These are phyloP conservation scores for Camponotus fellah DNA, from an alignment of 2,888 invertebrate genomes.

Conservation along the genomic window DNA sequence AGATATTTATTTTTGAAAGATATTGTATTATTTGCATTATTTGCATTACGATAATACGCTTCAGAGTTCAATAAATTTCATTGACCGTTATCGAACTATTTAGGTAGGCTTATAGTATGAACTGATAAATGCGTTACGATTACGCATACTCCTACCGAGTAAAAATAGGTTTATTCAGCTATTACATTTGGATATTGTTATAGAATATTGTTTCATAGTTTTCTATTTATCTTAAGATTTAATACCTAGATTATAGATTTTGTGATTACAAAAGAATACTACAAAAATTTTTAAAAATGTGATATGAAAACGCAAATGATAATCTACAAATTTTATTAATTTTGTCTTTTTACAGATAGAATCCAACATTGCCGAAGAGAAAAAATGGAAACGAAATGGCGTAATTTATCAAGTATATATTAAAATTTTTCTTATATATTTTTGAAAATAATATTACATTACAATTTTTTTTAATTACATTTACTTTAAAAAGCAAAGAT, in stretches of 20 bases:
- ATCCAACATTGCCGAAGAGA: constrained; percentile 35
- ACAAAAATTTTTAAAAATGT: no score
- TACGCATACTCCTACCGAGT: not conserved
- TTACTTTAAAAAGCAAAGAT: not conserved
- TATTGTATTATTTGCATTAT: not conserved
- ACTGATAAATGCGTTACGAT: not conserved
- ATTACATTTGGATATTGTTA: not conserved
- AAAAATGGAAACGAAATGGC: constrained; percentile 67
- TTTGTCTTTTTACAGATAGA: constrained; percentile 60
- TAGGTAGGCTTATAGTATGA: not conserved
- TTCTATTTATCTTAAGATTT: not conserved
- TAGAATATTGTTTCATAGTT: not conserved
- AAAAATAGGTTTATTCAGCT: no score
- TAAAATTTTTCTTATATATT: not conserved
- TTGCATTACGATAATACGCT: not conserved
- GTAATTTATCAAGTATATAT: constrained; percentile 71
- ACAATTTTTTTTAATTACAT: not conserved
- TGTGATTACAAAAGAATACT: no score
- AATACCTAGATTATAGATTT: no score
- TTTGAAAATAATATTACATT: not conserved
- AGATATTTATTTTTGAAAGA: not conserved
- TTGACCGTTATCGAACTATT: not conserved
- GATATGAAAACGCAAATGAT: no score
- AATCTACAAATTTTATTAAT: not conserved
- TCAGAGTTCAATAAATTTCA: not conserved